These are phyloP conservation scores for Aselliscus stoliczkanus DNA, from an alignment of 2,797 vertebrate species.

Conservation along the genomic window DNA sequence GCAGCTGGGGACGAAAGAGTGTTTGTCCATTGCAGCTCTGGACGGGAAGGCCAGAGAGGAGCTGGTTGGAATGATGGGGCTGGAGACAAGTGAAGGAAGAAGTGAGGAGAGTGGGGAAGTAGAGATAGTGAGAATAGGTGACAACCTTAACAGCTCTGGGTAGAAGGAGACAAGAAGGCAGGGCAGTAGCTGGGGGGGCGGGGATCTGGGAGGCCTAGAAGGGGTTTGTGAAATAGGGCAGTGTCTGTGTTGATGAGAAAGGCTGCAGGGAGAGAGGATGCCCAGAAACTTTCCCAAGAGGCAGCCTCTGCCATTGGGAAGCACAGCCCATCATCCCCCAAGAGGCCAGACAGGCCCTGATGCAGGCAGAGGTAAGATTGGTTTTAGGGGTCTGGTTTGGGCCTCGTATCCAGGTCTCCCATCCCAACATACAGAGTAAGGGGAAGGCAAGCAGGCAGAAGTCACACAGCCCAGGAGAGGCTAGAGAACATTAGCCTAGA, in stretches of 20 bases:
- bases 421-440: not conserved
- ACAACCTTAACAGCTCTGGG: not conserved
- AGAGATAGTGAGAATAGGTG: not conserved
- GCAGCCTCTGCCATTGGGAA: not conserved
- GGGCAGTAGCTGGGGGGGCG: not conserved
- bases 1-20: rapidly evolving
- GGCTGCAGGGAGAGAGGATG: not conserved
- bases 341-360: not conserved
- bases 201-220: not conserved
- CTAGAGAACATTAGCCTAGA: not conserved
- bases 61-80: not conserved
- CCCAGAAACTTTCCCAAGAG: not conserved
- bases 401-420: not conserved
- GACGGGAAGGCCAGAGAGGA: rapidly evolving
- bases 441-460: not conserved
- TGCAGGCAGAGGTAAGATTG: not conserved
- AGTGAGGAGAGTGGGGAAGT: too few relatives aligned
- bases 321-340: rapidly evolving
- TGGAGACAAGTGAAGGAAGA: not conserved
- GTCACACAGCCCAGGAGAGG: not conserved
- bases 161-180: too few relatives aligned
- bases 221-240: not conserved
- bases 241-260: not conserved
- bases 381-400: not conserved
- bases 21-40: not conserved